Percentiles rank a stretch among this genome's conserved stretches.
phyloP scores from a whole-genome alignment of 2,888 invertebrate species.

The Oasisia sp. region DNA sequence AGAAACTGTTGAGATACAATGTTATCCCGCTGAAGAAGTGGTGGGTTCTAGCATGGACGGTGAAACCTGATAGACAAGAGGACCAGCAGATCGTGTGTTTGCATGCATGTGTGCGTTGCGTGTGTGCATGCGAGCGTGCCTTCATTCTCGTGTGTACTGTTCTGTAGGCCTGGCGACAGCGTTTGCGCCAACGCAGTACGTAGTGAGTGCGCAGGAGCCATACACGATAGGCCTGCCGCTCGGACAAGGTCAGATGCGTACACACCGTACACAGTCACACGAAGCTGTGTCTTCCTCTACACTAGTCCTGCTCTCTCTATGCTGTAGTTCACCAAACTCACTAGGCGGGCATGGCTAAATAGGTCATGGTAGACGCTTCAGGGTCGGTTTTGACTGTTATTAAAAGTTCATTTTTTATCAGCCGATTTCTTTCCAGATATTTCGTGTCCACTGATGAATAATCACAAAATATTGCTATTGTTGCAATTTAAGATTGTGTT shows the following conservation, averaged over 20 bases:
- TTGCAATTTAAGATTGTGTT: too few relatives aligned
- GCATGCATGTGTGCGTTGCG: neutral
- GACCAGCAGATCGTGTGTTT: neutral
- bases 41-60: neutral
- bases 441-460: neutral
- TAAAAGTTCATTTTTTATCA: neutral
- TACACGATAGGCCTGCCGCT: conserved; percentile 82
- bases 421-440: neutral
- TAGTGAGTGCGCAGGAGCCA: conserved; percentile 77
- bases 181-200: conserved; percentile 66
- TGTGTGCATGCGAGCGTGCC: neutral
- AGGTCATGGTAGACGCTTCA: neutral
- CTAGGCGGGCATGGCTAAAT: neutral
- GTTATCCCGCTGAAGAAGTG: neutral
- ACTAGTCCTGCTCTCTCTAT: neutral
- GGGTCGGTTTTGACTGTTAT: neutral
- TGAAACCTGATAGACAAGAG: neutral
- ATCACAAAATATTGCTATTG: neutral
- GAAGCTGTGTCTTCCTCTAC: neutral
- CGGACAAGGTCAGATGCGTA: conserved; percentile 68
- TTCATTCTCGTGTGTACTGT: conserved; percentile 13
- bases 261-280: conserved; percentile 29
- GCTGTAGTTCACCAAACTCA: neutral
- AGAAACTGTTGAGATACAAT: neutral
- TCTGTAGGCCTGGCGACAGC: conserved; percentile 58